Evolutionary conservation across 2,797 vertebrate species (phyloP), one percentile per base, ranked within the genome.

Genomic region (Syndactyla subalaris): DNA sequence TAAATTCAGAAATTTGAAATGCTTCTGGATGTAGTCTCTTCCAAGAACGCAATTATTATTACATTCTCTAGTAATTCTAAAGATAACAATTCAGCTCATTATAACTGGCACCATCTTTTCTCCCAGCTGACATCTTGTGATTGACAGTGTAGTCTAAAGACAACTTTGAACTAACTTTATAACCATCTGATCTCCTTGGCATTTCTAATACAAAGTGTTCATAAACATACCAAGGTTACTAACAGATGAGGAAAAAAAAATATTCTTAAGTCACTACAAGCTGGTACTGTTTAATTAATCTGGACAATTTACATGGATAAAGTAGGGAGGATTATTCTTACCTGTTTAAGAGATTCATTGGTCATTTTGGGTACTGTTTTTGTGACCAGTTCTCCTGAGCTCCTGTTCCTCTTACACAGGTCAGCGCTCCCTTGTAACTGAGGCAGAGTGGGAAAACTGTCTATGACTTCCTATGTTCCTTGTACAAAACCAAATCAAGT

Each of bases 1-100:
- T 86, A 78, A 89, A 93, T 74, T 80, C 58, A 70, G 79, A 86
- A 83, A 93, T 90, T 51, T 76, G 14, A 90, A 86, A 78, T 45
- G 24, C 14, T 77, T 86, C 16, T 86, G 52, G 34, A 58, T 62
- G 24, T 45, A 75, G 19, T 82, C 92, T 85, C 27, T 85, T 91
- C 21, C 39, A 93, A 87, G 36, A 73, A 48, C n/a, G 14, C 38
- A 8, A 73, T 82, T 36, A 70, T 77, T 59, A 68, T 76, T 51
- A 54, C 27, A 61, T 52, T 94, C 13, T 5, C 2, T 67, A 46
- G 46, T 41, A 68, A 81, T 66, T 87, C 92, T 76, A 57, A 80
- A 71, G 16, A 11, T 58, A 79, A 55, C 27, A 63, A 39, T 70
- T 92, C 6, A 80, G 10, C 43, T 85, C 6, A 6, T 88, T 76